phyloP scores from a whole-genome alignment of 1,140 invertebrate genomes.

The Drosophila arawakana region DNA sequence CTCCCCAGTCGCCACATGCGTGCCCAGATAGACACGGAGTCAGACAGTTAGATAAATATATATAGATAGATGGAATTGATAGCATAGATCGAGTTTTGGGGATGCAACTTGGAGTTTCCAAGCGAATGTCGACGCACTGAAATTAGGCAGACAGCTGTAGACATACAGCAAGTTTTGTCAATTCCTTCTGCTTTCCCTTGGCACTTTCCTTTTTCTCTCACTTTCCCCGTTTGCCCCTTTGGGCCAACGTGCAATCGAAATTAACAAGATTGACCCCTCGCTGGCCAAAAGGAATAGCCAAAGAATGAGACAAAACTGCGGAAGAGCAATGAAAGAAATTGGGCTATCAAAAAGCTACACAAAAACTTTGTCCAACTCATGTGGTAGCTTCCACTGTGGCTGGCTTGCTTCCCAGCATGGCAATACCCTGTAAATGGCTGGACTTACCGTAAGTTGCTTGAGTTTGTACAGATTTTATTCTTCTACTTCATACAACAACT shows the following conservation, averaged over 20 bases:
- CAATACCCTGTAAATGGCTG: constrained; percentile 24
- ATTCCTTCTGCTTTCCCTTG: neutral
- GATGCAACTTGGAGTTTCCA: constrained; percentile 22
- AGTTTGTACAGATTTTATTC: neutral
- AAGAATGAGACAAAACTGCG: constrained; percentile 14
- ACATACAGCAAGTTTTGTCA: constrained; percentile 4
- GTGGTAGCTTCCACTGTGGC: constrained; percentile 5
- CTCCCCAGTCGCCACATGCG: constrained; percentile 36
- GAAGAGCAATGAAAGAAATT: constrained; percentile 75
- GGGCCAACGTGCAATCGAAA: constrained; percentile 50
- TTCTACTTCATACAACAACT: neutral
- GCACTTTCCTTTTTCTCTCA: too few relatives aligned
- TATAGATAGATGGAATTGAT: constrained; percentile 56
- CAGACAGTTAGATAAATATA: constrained; percentile 49
- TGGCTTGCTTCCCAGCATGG: neutral
- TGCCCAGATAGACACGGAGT: constrained; percentile 33
- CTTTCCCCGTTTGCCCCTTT: neutral
- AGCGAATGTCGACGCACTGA: constrained; percentile 33
- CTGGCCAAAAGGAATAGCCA: constrained; percentile 1
- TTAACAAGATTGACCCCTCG: constrained; percentile 78
- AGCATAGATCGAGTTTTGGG: constrained; percentile 16
- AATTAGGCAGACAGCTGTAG: constrained; percentile 47
- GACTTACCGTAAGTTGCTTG: too few relatives aligned
- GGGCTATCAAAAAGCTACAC: constrained; percentile 62
- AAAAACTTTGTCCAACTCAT: constrained; percentile 43